phyloP scores from a whole-genome alignment of 2,113 vertebrate genomes.

The Puffinus mauretanicus region DNA sequence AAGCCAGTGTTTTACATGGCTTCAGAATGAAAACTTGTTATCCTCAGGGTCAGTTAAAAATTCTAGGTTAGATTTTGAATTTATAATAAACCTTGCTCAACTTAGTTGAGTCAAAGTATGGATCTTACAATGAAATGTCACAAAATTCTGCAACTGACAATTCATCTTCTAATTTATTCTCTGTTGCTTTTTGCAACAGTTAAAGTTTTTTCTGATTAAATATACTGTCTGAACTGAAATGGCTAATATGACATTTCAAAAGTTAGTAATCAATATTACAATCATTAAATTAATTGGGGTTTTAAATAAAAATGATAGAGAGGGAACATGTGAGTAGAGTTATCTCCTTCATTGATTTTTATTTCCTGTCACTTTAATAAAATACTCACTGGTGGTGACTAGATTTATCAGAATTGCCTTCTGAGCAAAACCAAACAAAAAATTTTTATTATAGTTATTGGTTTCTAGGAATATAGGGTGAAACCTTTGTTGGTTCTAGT shows the following conservation, averaged over 20 bases:
- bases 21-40: neutral
- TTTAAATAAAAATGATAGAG: conserved; percentile 31
- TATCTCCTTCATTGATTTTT: conserved; percentile 37
- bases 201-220: conserved; percentile 10
- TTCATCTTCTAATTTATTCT: conserved; percentile 6
- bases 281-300: conserved; percentile 29
- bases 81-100: neutral
- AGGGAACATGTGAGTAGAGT: neutral
- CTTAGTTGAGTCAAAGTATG: neutral
- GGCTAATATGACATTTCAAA: conserved; percentile 30
- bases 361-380: conserved; percentile 23
- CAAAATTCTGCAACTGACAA: neutral
- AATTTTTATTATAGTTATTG: neutral
- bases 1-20: neutral
- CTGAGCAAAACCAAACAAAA: neutral
- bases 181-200: neutral
- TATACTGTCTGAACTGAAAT: neutral
- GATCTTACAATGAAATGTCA: conserved; percentile 30
- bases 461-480: neutral
- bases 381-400: neutral
- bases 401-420: neutral
- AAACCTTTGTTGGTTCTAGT: neutral
- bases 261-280: conserved; percentile 30
- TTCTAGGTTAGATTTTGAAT: neutral
- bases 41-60: neutral